Evolutionary conservation across 2,797 vertebrate genomes (phyloP).

Genomic region (Schizopygopsis pylzovi): DNA sequence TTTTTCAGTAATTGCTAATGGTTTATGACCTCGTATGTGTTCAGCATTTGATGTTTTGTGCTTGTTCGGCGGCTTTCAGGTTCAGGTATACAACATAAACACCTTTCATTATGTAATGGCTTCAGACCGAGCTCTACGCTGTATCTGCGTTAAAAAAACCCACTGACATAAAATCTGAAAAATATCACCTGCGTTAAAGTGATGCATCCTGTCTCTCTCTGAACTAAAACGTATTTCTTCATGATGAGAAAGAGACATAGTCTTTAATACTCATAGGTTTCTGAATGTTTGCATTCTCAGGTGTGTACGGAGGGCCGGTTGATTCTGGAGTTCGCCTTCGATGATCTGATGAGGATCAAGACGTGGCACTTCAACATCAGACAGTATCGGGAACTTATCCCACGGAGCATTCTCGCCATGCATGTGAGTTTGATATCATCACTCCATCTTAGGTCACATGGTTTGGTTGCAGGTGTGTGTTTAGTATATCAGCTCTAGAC

Average conservation of each 20-base stretch:
- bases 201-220: background rate
- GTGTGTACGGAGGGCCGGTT: slow-evolving; percentile 98
- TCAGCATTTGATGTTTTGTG: too few relatives aligned
- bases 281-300: slow-evolving; percentile 69
- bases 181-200: background rate
- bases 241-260: background rate
- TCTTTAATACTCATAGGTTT: background rate
- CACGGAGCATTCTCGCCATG: slow-evolving; percentile 98
- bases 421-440: slow-evolving; percentile 87
- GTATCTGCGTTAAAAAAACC: background rate
- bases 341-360: slow-evolving; percentile 99
- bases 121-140: too few relatives aligned
- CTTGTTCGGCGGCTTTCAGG: too few relatives aligned
- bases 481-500: background rate
- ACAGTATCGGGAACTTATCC: slow-evolving; percentile 97
- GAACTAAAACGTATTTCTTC: background rate
- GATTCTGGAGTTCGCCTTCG: slow-evolving; percentile 98
- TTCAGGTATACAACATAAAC: too few relatives aligned
- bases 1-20: too few relatives aligned
- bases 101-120: too few relatives aligned
- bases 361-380: slow-evolving; percentile 99
- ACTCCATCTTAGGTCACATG: background rate
- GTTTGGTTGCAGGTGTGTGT: slow-evolving; percentile 1
- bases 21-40: too few relatives aligned
- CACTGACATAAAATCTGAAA: background rate